Conservation (phyloP, 2,888 invertebrate species). For the Phanerotoma sp. region DNA sequence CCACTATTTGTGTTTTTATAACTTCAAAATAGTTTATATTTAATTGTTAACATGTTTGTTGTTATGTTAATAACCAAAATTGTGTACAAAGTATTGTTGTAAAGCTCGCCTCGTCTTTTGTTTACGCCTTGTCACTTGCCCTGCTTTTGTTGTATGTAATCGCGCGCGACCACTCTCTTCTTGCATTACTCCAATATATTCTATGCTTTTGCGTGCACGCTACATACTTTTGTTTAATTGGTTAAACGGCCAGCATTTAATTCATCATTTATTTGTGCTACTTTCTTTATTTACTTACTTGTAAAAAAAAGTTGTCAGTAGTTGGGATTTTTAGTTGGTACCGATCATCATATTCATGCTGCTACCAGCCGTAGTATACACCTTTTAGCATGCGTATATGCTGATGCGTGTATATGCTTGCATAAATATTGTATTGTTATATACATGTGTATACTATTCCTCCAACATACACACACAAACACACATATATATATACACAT, state of each 20-base stretch:
- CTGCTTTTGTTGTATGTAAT: slow-evolving; percentile 51
- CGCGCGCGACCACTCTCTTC: slow-evolving; percentile 45
- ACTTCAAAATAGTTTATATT: too few species aligned
- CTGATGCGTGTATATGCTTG: slow-evolving; percentile 4
- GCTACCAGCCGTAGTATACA: slow-evolving; percentile 31
- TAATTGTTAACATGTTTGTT: slow-evolving; percentile 23
- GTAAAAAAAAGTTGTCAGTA: too few species aligned
- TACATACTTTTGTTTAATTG: too few species aligned
- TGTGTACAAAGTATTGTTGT: not conserved
- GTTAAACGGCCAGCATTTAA: too few species aligned
- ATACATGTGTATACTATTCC: slow-evolving; percentile 5
- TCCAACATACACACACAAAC: too few species aligned
- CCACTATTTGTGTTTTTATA: slow-evolving; percentile 44
- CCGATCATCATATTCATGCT: slow-evolving; percentile 9
- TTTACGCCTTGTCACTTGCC: slow-evolving; percentile 54
- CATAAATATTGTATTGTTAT: slow-evolving; percentile 10
- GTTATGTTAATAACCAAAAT: slow-evolving; percentile 24
- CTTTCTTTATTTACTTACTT: too few species aligned
- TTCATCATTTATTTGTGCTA: too few species aligned
- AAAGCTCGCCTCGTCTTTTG: slow-evolving; percentile 45
- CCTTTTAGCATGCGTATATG: slow-evolving; percentile 15
- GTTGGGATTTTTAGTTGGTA: too few species aligned
- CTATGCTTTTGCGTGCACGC: too few species aligned
- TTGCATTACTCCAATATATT: too few species aligned
- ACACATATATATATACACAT: too few species aligned